These are phyloP conservation scores for Myopa testacea DNA, from an alignment of 2,888 invertebrate genomes.

Conservation along the genomic window DNA sequence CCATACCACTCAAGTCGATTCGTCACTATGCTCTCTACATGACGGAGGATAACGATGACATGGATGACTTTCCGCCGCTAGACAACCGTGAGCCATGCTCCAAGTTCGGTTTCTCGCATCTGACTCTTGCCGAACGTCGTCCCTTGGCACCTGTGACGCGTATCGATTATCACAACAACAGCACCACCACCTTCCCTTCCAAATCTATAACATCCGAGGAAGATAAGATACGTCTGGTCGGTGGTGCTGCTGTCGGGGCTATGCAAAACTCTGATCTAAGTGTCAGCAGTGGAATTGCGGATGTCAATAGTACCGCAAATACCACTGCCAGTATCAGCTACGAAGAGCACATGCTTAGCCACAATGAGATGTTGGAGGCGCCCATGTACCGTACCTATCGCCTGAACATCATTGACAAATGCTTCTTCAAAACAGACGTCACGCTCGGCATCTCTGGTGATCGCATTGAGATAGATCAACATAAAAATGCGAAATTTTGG, in stretches of 20 bases:
- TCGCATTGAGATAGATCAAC: conserved; percentile 88
- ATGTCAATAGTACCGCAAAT: conserved; percentile 63
- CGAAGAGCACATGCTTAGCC: conserved; percentile 77
- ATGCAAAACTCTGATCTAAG: conserved; percentile 54
- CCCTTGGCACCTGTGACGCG: conserved; percentile 60
- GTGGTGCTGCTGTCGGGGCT: conserved; percentile 55
- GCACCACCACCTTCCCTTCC: conserved; percentile 55
- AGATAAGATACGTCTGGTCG: conserved; percentile 58
- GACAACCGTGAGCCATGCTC: conserved; percentile 89
- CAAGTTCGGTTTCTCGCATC: conserved; percentile 91
- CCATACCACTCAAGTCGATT: conserved; percentile 74
- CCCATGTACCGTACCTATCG: conserved; percentile 87
- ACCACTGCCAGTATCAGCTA: conserved; percentile 64
- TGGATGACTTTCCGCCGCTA: conserved; percentile 92
- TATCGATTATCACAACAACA: conserved; percentile 61
- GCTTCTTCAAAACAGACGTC: conserved; percentile 84
- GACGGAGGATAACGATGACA: conserved; percentile 91
- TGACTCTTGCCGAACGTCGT: conserved; percentile 85
- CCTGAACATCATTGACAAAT: conserved; percentile 82
- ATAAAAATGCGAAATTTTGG: conserved; percentile 75
- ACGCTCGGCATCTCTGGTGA: conserved; percentile 90
- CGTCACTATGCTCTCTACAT: conserved; percentile 89
- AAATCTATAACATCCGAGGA: conserved; percentile 69
- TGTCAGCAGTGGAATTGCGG: conserved; percentile 53
- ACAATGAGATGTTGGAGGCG: conserved; percentile 85